phyloP scores from a whole-genome alignment of 2,888 invertebrate species.

The Meandrusa payeni region DNA sequence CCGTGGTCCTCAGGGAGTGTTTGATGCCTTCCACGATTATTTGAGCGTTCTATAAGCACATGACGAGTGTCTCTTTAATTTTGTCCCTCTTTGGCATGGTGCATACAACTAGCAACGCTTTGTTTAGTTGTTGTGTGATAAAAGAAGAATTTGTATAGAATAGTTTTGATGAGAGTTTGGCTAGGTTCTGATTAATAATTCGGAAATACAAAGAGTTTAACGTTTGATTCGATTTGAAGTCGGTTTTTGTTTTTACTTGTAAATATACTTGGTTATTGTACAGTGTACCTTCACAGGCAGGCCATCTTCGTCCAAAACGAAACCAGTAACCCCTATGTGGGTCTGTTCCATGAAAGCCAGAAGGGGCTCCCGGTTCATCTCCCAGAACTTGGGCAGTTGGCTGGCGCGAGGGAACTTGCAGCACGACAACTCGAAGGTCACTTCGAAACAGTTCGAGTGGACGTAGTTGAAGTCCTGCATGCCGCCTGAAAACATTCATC shows the following conservation, averaged over 20 bases:
- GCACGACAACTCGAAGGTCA: constrained; percentile 98
- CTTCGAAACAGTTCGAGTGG: constrained; percentile 96
- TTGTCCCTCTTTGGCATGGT: no score
- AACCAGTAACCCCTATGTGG: constrained; percentile 84
- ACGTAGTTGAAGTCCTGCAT: constrained; percentile 99
- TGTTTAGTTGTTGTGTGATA: no score
- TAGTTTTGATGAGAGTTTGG: no score
- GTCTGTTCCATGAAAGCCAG: constrained; percentile 91
- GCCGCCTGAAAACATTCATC: constrained; percentile 87
- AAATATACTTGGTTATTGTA: no score
- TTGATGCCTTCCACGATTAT: constrained; percentile 88
- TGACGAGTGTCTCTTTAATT: no score
- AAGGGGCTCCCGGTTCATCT: constrained; percentile 91
- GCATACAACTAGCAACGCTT: no score
- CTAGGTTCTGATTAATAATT: no score
- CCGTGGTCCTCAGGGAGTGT: constrained; percentile 89
- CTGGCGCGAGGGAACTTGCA: constrained; percentile 92
- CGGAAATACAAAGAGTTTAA: no score
- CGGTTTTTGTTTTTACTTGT: no score
- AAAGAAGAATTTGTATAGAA: no score
- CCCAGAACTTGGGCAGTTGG: constrained; percentile 90
- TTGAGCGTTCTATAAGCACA: constrained; percentile 81
- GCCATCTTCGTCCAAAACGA: constrained; percentile 83
- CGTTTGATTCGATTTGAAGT: no score
- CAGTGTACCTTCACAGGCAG: constrained; percentile 82